phyloP scores from a whole-genome alignment of 2,113 vertebrate species.

The Donacobius atricapilla region DNA sequence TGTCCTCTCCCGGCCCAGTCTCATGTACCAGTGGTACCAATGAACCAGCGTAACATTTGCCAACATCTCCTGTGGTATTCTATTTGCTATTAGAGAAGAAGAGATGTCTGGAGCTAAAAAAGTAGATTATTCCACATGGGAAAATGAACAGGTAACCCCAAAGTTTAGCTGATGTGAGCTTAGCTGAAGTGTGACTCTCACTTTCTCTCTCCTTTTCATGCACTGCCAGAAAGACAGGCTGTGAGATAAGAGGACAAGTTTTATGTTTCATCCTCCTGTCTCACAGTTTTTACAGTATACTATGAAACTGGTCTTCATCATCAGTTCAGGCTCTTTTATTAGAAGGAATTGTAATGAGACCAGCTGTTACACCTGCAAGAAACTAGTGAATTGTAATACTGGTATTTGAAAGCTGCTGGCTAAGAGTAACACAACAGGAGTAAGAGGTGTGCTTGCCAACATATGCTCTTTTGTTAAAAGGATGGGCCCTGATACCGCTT shows the following conservation, averaged over 20 bases:
- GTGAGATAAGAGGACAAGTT: neutral
- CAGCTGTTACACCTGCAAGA: slow-evolving; percentile 40
- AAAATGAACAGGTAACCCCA: neutral
- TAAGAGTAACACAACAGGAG: neutral
- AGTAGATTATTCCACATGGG: neutral
- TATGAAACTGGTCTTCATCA: neutral
- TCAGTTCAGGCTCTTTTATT: slow-evolving; percentile 10
- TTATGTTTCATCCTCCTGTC: neutral
- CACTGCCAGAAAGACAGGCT: neutral
- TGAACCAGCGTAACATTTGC: neutral
- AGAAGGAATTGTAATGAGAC: neutral
- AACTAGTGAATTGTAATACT: neutral
- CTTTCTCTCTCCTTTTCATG: neutral
- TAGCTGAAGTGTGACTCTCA: neutral
- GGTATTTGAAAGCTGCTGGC: slow-evolving; percentile 20
- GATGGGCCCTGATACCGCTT: slow-evolving; percentile 23
- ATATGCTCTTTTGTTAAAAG: slow-evolving; percentile 36
- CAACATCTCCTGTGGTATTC: neutral
- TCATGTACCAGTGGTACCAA: neutral
- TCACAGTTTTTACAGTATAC: neutral
- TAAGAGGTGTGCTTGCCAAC: neutral
- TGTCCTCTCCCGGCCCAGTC: neutral
- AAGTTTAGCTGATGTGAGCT: neutral
- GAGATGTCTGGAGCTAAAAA: neutral
- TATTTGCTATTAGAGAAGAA: neutral